Evolutionary conservation across 2,113 vertebrate genomes (phyloP), one percentile per base, ranked within the genome.

Genomic region (Paraplagusia blochii): DNA sequence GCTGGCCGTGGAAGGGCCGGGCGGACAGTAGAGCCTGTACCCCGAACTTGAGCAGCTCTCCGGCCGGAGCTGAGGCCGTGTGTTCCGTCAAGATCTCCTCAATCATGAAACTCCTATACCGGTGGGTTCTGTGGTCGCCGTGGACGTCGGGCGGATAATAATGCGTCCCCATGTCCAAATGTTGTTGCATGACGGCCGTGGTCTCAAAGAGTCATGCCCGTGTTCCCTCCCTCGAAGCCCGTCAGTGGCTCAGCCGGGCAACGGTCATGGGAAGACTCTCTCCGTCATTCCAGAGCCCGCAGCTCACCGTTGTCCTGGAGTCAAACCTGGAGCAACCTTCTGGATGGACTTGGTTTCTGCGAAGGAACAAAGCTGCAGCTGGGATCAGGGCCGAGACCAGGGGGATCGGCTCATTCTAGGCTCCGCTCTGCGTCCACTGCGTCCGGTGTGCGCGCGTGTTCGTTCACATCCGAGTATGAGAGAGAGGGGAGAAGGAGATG

Each of bases 41-140:
- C 49, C 96, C 96, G 74, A 98, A 97, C 65, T 98, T 98, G 42
- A 98, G 94, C 39, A 98, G 84, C 48, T 97, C 95, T 19, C 95
- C 93, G 3, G 87, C 87, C 1, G 93, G 94, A 17, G 92, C 89
- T 8, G 93, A 84, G 9, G 72, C 89, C 64, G 96, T 96, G 83
- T 93, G 88, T 43, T 93, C 92, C 9, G 95, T 98, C 55, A 98
- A 92, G 76, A 98, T 98, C 84, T 98, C 96, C 79, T 98, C 96
- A 51, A 98, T 98, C 96, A 98, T 98, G 76, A 98, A 98, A 82
- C 94, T 97, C 87, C 95, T 85, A 88, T 98, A 98, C 49, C 96
- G 93, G 44, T 98, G 96, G n/a, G 96, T 93, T 50, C 95, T 92
- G 87, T 93, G 93, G 72, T 97, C 95, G 0, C 86, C 90, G 33